Evolutionary conservation across 1,140 invertebrate species (phyloP), one percentile per base, ranked within the genome.

Genomic region (Vanessa atalanta): DNA sequence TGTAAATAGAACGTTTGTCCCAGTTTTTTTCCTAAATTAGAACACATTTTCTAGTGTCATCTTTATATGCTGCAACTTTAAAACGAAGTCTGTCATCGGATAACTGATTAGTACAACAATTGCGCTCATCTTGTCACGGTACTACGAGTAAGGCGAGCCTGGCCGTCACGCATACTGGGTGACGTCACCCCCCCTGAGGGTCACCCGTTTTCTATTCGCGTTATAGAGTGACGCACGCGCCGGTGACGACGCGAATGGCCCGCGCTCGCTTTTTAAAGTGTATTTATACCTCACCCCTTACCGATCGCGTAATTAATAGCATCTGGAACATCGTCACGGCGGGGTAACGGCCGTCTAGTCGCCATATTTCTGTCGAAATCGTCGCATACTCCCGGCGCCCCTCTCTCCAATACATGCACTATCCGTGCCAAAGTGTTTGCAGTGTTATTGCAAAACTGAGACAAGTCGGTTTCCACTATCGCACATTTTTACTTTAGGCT

Each of bases 181-280:
- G 86, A 83, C 88, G 86, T 88, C 86, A 87, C 76, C 65, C 64
- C 83, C 65, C 66, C 83, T 37, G 86, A 88, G 85, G 84, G 85
- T 88, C 88, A 87, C 82, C 77, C 80, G 79, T 83, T 89, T 84
- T 88, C 87, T 89, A 90, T 90, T 88, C 86, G 87, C 79, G 88
- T 86, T 86, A 72, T 51, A 70, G 66, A 66, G 87, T 90, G 87
- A 90, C 88, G 88, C 88, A 87, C 86, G 84, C 80, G 85, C 79
- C 81, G 72, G 78, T 86, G 86, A 87, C 85, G 83, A 79, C 66
- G 75, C 73, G 76, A 81, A 68, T 72, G 71, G 64, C 67, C 37
- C 74, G 78, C 70, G 70, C 73, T 70, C 66, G 76, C 79, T 87
- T 85, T 82, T 78, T 76, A 74, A 70, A 65, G 67, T 70, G 65